A percentile compares a stretch with the other conserved stretches of the same genome.
phyloP scores from a whole-genome alignment of 2,797 vertebrate genomes.

The Spinibarbus caldwelli region DNA sequence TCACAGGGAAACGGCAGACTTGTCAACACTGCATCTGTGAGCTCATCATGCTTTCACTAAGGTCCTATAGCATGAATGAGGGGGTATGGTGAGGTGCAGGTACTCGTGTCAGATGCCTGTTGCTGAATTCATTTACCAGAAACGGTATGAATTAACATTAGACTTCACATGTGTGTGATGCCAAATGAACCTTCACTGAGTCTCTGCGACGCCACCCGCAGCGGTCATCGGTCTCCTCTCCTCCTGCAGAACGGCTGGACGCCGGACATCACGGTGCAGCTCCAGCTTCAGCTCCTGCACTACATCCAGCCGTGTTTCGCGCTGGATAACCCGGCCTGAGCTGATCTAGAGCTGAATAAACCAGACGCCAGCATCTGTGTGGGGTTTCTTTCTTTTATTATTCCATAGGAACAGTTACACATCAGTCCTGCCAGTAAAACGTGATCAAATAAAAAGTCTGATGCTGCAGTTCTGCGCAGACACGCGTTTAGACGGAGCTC shows the following conservation, averaged over 20 bases:
- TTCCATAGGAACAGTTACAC: conserved; percentile 85
- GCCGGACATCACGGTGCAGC: conserved; percentile 89
- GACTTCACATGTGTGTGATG: no score
- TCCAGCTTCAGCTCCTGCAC: conserved; percentile 77
- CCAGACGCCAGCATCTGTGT: conserved; percentile 50
- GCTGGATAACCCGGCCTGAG: conserved; percentile 82
- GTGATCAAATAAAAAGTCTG: background rate
- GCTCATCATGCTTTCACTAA: no score
- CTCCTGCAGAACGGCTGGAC: conserved; percentile 78
- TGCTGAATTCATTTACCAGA: no score
- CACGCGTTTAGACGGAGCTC: background rate
- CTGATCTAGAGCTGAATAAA: background rate
- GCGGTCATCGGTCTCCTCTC: background rate
- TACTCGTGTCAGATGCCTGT: no score
- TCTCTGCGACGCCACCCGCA: no score
- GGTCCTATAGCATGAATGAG: no score
- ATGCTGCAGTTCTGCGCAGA: background rate
- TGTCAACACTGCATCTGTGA: no score
- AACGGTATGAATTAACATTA: no score
- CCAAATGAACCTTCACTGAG: no score
- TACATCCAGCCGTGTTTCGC: conserved; percentile 91
- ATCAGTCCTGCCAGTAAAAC: conserved; percentile 40
- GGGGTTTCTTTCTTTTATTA: conserved; percentile 72
- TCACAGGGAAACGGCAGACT: no score
- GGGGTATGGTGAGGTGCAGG: no score